A percentile compares a stretch with the other conserved stretches of the same genome.
These are phyloP conservation scores for Antrozous pallidus DNA, from an alignment of 2,797 vertebrate species.

Conservation along the genomic window DNA sequence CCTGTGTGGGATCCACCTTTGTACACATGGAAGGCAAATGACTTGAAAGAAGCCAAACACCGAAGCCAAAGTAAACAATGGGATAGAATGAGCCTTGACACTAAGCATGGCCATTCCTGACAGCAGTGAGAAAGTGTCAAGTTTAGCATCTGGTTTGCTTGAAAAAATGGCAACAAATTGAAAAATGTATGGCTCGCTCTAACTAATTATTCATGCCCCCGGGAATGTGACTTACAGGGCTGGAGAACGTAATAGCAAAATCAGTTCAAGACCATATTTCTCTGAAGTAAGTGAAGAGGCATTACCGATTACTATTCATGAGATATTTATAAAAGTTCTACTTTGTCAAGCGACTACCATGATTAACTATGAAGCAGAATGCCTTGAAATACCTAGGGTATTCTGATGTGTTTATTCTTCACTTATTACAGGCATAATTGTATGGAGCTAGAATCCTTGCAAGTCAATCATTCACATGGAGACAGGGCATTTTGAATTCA, in stretches of 20 bases:
- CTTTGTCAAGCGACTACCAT: background rate
- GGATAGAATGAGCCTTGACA: conserved; percentile 57
- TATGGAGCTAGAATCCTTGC: background rate
- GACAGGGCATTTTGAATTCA: background rate
- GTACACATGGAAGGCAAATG: conserved; percentile 67
- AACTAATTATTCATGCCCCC: conserved; percentile 34
- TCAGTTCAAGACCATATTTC: conserved; percentile 37
- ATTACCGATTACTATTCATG: background rate
- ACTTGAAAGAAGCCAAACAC: conserved; percentile 45
- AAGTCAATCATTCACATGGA: background rate
- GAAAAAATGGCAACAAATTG: background rate
- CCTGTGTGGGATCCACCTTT: conserved; percentile 59
- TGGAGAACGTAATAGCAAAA: background rate
- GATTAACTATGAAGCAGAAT: conserved; percentile 8
- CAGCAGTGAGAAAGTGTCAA: conserved; percentile 63
- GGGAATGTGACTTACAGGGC: conserved; percentile 17
- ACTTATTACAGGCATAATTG: conserved; percentile 11
- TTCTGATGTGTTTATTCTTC: conserved; percentile 21
- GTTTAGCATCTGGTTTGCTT: conserved; percentile 59
- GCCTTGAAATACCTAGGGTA: background rate
- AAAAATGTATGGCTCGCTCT: conserved; percentile 54
- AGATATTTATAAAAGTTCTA: background rate
- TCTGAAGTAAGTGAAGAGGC: conserved; percentile 40
- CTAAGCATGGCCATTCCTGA: conserved; percentile 60
- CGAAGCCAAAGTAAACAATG: conserved; percentile 72